Base-by-base conservation (phyloP, 2,888 invertebrate genomes). In the Bugulina stolonifera region DNA sequence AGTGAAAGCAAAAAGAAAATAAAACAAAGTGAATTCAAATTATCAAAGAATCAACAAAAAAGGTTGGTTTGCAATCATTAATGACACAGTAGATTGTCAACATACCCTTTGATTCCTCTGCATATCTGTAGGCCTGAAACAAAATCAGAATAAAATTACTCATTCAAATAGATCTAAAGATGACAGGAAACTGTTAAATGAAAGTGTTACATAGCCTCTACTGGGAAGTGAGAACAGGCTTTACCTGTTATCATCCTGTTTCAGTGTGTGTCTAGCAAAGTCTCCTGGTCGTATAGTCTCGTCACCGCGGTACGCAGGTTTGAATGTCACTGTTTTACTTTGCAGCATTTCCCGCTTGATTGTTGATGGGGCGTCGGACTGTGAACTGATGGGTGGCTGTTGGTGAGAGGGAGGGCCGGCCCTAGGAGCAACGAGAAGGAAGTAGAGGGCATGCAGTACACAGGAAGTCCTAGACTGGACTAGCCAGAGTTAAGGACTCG, bases 281-380 rank as follows among this genome's bases (percentile, higher is more conserved):
- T 64, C 64, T 27, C 25, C 29, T 22, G 64, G 64, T 14, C 64
- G 64, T 34, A 64, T 22, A 10, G 64, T 64, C 2, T 64, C 64
- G 10, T 64, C 64, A 3, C 70, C 64, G 5, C 70, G 23, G 32
- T 70, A 70, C 10, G 70, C 70, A 23, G 70, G 70, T 29, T 70
- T 70, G 25, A 70, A 70, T 10, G 54, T 54, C 25, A 70, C 70
- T 3, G 70, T 70, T 52, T 70, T 70, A 54, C 70, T 70, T 29
- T 43, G 70, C 23, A 70, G 25, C 23, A 43, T 14, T 3, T 70
- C 70, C 35, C 43, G 70, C 43, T 70, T 70, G 52, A 70, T 52
- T 23, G 70, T 2, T 14, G 23, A n/a, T 3, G 70, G 43, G 25
- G 70, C 27, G 3, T 14, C 64, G 5, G 18, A 5, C 43, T 43